Evolutionary conservation across 2,888 invertebrate species (phyloP).

Genomic region (Pollenia amentaria): DNA sequence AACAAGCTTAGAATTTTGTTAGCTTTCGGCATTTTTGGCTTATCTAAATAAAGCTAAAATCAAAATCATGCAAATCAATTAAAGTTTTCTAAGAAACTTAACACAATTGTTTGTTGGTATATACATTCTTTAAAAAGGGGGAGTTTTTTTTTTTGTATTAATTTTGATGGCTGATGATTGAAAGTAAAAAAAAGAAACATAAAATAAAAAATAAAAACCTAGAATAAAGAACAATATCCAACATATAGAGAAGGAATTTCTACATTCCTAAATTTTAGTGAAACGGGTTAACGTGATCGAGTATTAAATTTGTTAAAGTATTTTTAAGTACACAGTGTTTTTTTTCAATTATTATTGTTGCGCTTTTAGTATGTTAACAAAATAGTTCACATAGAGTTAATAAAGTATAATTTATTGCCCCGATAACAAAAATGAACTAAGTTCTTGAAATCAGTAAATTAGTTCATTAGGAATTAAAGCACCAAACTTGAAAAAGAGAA

Average conservation of each 20-base stretch:
- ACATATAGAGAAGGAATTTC: background rate
- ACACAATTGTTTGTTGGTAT: conserved; percentile 41
- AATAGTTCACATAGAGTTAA: too few species aligned
- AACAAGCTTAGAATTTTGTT: conserved; percentile 40
- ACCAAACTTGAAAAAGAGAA: too few species aligned
- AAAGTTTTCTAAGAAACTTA: conserved; percentile 40
- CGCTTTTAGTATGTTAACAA: too few species aligned
- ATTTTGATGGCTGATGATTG: conserved; percentile 82
- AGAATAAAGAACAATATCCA: background rate
- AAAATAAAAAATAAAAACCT: conserved; percentile 41
- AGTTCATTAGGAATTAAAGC: too few species aligned
- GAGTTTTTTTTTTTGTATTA: conserved; percentile 78
- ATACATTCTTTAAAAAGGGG: conserved; percentile 42
- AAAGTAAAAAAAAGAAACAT: conserved; percentile 59
- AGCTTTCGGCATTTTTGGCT: conserved; percentile 7
- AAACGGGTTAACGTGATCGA: background rate
- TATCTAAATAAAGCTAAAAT: conserved; percentile 65
- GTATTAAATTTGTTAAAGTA: too few species aligned
- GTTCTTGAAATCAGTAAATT: too few species aligned
- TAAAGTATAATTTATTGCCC: too few species aligned
- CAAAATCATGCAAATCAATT: conserved; percentile 69
- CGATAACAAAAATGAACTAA: too few species aligned
- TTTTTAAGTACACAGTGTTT: too few species aligned
- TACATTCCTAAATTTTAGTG: background rate
- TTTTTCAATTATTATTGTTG: too few species aligned